Evolutionary conservation across 2,113 vertebrate genomes (phyloP).

Genomic region (Gorsachius goisagi): DNA sequence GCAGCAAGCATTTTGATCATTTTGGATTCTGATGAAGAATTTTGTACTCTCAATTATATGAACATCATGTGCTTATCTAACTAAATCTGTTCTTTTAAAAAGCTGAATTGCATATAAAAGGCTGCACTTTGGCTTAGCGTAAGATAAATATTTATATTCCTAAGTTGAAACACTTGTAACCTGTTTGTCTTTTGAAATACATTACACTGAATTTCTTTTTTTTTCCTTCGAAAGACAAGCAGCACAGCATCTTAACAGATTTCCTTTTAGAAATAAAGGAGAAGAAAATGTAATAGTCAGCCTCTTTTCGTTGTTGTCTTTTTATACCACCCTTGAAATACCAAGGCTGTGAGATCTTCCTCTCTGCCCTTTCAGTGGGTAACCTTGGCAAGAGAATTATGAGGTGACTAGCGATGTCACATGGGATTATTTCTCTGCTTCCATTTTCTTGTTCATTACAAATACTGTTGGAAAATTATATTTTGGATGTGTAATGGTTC

Average conservation of each 20-base stretch:
- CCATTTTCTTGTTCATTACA: background rate
- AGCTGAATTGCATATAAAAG: background rate
- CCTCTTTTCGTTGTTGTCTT: background rate
- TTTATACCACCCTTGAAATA: background rate
- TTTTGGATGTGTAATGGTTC: background rate
- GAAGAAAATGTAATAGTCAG: background rate
- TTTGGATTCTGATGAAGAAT: background rate
- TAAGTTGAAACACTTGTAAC: background rate
- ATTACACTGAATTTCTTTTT: background rate
- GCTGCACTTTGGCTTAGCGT: background rate
- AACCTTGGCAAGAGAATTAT: background rate
- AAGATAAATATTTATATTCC: background rate
- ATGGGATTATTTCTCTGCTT: background rate
- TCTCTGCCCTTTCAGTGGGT: background rate
- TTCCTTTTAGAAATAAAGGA: background rate
- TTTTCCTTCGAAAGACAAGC: background rate
- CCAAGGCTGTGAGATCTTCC: background rate
- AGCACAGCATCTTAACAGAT: background rate
- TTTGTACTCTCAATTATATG: background rate
- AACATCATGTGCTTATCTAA: background rate
- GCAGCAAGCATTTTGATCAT: background rate
- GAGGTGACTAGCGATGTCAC: background rate
- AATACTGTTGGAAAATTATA: background rate
- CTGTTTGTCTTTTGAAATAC: background rate
- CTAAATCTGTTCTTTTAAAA: background rate